phyloP scores from a whole-genome alignment of 1,140 invertebrate genomes.

The Nephila pilipes region DNA sequence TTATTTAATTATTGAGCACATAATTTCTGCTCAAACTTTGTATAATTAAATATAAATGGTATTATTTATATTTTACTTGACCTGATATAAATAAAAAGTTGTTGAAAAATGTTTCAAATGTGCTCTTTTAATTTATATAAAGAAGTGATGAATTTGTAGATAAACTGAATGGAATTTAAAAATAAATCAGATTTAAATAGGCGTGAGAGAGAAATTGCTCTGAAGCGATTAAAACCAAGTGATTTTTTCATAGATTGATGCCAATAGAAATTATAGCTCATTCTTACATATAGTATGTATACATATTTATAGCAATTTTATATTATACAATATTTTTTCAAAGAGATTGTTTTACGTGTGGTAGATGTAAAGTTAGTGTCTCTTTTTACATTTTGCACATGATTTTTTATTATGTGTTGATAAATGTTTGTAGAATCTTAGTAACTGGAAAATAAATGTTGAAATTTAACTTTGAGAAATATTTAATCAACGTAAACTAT shows the following conservation, averaged over 20 bases:
- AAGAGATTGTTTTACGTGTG: slow-evolving; percentile 40
- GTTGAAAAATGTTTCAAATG: not conserved
- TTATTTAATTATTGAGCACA: not conserved
- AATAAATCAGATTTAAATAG: not conserved
- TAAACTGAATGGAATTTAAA: not conserved
- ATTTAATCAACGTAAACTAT: slow-evolving; percentile 22
- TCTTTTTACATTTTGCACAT: slow-evolving; percentile 57
- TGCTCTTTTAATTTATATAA: not conserved
- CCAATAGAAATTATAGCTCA: slow-evolving; percentile 23
- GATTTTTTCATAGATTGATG: slow-evolving; percentile 16
- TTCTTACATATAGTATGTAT: not conserved
- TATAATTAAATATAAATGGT: not conserved
- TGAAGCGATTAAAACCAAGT: not conserved
- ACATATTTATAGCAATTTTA: slow-evolving; percentile 53
- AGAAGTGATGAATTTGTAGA: not conserved
- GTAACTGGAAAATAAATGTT: slow-evolving; percentile 5
- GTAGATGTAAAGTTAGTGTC: slow-evolving; percentile 12
- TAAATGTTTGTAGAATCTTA: slow-evolving; percentile 9
- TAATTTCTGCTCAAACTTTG: not conserved
- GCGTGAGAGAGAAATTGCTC: not conserved
- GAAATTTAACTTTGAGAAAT: slow-evolving; percentile 38
- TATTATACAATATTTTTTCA: slow-evolving; percentile 54
- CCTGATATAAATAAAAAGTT: not conserved
- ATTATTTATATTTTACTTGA: not conserved
- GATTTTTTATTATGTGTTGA: slow-evolving; percentile 40